Evolutionary conservation across 2,797 vertebrate species (phyloP), one percentile per base, ranked within the genome.

Genomic region (Microchirus variegatus): DNA sequence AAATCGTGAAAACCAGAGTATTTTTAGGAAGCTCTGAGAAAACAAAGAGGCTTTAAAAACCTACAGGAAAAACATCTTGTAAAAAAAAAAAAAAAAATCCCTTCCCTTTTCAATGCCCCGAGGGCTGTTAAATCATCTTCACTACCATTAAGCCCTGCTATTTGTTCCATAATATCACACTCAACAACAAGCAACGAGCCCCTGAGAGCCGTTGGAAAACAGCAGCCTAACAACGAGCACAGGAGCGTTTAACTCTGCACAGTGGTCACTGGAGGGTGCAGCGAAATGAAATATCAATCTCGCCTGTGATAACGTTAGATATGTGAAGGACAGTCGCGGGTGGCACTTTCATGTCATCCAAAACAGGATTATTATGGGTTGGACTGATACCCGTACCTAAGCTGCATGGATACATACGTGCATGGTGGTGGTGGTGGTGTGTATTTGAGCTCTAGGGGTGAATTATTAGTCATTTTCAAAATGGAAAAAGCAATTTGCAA

Each of bases 131-230:
- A 88, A 87, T 89, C 86, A 90, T 87, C 88, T 83, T 45, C 81
- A 73, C 75, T 66, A 66, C 85, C 81, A 89, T 86, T 83, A 90
- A 78, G 82, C 80, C 67, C 69, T 65, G 83, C 81, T 85, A 87
- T 91, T 87, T 90, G 87, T 89, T 89, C 86, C 84, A 88, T 81
- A 88, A 89, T 89, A 89, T 83, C 82, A 83, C 81, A 81, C 81
- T 83, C 82, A 81, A 89, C 87, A 90, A 91, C 89, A 90, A 87
- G 85, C 67, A 69, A 57, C 67, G 77, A 82, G 74, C 89, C 85
- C 87, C 63, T 69, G 78, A 87, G 89, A 90, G 82, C 78, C 67
- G 75, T 82, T 80, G 77, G 83, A 85, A 85, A 90, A 87, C 81
- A 87, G 75, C 85, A 81, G 78, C 81, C 83, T 84, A 84, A 90